These are phyloP conservation scores for Cabera pusaria DNA, from an alignment of 2,888 invertebrate genomes.

Conservation along the genomic window DNA sequence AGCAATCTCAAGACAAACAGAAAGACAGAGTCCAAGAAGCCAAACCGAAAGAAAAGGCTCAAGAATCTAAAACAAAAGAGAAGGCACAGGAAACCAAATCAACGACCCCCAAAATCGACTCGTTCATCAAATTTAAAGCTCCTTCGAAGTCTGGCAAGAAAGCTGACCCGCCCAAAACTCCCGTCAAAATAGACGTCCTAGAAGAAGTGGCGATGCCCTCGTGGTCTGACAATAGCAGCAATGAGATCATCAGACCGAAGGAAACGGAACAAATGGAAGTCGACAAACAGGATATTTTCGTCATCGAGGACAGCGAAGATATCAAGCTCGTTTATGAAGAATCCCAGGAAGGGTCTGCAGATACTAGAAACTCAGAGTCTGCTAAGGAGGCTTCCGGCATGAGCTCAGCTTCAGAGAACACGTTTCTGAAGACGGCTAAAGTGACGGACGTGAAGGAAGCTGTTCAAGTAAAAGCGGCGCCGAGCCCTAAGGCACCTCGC, in stretches of 20 bases:
- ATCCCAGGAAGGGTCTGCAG: conserved; percentile 45
- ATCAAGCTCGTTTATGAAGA: conserved; percentile 85
- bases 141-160: conserved; percentile 61
- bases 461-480: conserved; percentile 39
- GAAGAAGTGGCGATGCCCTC: conserved; percentile 76
- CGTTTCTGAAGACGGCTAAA: conserved; percentile 62
- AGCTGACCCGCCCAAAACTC: conserved; percentile 58
- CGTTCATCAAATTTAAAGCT: conserved; percentile 68
- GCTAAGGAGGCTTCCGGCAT: conserved; percentile 12
- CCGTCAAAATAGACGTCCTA: conserved; percentile 65
- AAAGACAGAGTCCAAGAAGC: conserved; percentile 19
- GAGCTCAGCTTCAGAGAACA: conserved; percentile 31
- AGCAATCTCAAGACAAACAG: conserved; percentile 2
- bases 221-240: conserved; percentile 77
- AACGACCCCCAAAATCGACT: conserved; percentile 53
- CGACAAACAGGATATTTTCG: conserved; percentile 24
- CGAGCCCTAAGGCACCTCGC: conserved; percentile 84
- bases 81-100: conserved; percentile 37
- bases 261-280: conserved; percentile 78
- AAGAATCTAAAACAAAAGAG: conserved; percentile 26
- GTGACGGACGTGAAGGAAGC: conserved; percentile 60
- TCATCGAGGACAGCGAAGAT: conserved; percentile 76
- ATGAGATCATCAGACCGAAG: conserved; percentile 57
- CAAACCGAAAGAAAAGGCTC: conserved; percentile 6
- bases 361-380: conserved; percentile 27